These are phyloP conservation scores for Phyllotis vaccarum DNA, from an alignment of 2,797 vertebrate genomes.

Conservation along the genomic window DNA sequence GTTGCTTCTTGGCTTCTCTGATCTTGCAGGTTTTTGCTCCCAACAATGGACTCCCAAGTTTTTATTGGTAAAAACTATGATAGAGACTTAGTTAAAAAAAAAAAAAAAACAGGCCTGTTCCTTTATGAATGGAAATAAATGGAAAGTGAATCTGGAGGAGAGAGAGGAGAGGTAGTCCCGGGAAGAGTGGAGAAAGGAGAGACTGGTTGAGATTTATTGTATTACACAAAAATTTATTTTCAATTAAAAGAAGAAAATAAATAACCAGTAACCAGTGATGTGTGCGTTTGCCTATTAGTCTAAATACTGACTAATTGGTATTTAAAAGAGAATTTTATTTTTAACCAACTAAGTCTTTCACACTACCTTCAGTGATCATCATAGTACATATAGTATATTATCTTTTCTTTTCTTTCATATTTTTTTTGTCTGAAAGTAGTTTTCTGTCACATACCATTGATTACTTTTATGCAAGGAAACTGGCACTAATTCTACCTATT, in stretches of 20 bases:
- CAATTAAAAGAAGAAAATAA: neutral
- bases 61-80: neutral
- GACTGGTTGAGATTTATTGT: neutral
- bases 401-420: constrained; percentile 19
- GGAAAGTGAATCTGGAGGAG: accelerated
- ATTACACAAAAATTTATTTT: neutral
- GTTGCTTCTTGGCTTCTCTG: neutral
- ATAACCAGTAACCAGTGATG: neutral
- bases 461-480: constrained; percentile 71
- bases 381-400: neutral
- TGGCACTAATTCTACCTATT: constrained; percentile 77
- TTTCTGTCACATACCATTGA: constrained; percentile 81
- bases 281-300: neutral
- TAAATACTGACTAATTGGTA: neutral
- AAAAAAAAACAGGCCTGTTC: neutral
- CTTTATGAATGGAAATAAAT: neutral
- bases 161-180: too few relatives aligned
- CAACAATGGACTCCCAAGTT: neutral
- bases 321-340: neutral
- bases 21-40: neutral
- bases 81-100: neutral
- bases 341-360: neutral
- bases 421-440: constrained; percentile 38
- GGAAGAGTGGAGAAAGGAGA: too few relatives aligned
- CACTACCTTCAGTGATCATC: neutral